Base-by-base conservation (phyloP, 2,797 vertebrate species). In the Sebastes oblongus region DNA sequence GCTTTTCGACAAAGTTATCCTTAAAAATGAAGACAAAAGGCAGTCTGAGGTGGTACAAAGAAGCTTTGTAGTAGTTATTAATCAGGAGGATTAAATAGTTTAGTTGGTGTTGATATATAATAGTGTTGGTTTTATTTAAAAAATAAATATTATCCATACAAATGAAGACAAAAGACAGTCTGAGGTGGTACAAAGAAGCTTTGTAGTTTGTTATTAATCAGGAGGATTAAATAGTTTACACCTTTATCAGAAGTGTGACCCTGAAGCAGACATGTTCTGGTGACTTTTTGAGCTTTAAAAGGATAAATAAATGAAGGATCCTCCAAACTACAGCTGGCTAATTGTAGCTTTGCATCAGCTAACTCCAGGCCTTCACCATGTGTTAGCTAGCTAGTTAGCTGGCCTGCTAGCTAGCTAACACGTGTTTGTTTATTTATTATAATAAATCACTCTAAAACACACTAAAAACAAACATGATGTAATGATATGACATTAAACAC, bases 311-410 rank as follows among this genome's bases (percentile, higher is more conserved):
- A 20, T 0, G 1, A 3, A 1, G 4, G 2, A 32, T 42, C n/a
- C 14, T 11, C 9, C 12, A 11, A 27, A 13, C 18, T 34, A 6
- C 54, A 61, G 12, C 46, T 16, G 54, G 84, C 78, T 83, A 81
- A 79, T 39, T 46, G 18, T 30, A 68, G 42, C 77, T 86, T 90
- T 90, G 90, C 90, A 22, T 5, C 1, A 14, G 87, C 73, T 89
- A 83, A 79, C 59, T 64, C 16, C 2, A 69, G 93, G 82, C 92
- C 92, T 89, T 86, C 52, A 66, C 93, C 93, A 94, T 91, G 92
- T 93, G 91, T 72, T 66, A 70, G 79, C 52, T 22, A 42, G 50
- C 68, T 54, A 5, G 39, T 22, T 88, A 88, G 88, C 87, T 8
- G 64, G 90, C 88, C 91, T 36, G 67, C 76, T 88, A 77, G 34